phyloP scores from a whole-genome alignment of 2,113 vertebrate species.

The Mesocricetus auratus region DNA sequence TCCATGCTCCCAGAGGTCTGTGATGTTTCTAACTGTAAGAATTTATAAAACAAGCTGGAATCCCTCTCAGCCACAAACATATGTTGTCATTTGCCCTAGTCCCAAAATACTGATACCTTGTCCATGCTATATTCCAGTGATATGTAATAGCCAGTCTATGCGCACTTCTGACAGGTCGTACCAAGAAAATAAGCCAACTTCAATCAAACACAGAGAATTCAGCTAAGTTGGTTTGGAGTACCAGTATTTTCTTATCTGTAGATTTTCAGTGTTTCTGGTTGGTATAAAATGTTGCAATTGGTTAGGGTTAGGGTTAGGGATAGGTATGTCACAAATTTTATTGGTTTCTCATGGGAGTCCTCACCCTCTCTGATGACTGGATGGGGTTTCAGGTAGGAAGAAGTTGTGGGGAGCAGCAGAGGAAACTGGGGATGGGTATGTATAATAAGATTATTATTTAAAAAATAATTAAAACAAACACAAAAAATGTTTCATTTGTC shows the following conservation, averaged over 20 bases:
- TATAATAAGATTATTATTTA: no score
- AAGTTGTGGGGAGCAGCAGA: no score
- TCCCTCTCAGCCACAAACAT: neutral
- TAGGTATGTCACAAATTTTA: no score
- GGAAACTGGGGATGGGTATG: no score
- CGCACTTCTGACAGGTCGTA: neutral
- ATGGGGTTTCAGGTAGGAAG: no score
- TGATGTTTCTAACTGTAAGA: neutral
- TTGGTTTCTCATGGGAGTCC: no score
- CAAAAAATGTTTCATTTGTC: neutral
- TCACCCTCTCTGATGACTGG: no score
- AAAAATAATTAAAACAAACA: no score
- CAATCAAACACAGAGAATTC: neutral
- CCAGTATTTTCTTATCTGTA: neutral
- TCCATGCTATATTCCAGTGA: neutral
- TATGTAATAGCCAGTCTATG: neutral
- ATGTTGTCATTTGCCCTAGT: neutral
- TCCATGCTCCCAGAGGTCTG: neutral
- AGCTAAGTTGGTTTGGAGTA: neutral
- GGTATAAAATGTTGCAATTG: neutral
- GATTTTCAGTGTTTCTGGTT: neutral
- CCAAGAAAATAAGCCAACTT: neutral
- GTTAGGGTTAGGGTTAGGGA: no score
- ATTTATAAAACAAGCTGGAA: neutral
- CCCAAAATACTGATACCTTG: neutral